Evolutionary conservation across 2,113 vertebrate genomes (phyloP).

Genomic region (Ariopsis seemanni): DNA sequence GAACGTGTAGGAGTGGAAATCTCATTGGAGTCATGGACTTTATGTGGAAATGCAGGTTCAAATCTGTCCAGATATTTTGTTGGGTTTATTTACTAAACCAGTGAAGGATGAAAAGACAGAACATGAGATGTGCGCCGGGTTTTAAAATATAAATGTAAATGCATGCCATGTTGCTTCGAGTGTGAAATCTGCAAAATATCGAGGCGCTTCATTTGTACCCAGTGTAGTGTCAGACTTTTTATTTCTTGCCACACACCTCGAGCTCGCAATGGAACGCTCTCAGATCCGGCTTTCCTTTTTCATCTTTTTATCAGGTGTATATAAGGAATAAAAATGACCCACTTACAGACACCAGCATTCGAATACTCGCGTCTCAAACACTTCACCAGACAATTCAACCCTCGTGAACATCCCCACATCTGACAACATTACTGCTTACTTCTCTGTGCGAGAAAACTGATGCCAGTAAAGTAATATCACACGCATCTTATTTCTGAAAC

Average conservation of each 20-base stretch:
- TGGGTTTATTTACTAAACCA: background rate
- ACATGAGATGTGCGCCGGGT: background rate
- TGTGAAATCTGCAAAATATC: background rate
- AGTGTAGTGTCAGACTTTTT: background rate
- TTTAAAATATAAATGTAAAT: background rate
- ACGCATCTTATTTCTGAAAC: background rate
- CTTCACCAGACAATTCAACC: too few relatives aligned
- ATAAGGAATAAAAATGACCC: too few relatives aligned
- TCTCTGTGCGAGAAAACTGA: background rate
- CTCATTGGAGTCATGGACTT: background rate
- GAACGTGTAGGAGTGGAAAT: background rate
- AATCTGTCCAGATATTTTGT: too few relatives aligned
- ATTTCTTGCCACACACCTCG: background rate
- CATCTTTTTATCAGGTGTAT: too few relatives aligned
- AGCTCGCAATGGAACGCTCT: background rate
- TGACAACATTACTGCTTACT: too few relatives aligned
- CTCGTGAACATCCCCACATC: too few relatives aligned
- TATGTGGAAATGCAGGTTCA: background rate
- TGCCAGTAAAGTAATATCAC: background rate
- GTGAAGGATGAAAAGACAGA: background rate
- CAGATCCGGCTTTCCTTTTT: background rate
- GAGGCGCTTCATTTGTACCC: background rate
- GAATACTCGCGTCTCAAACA: too few relatives aligned
- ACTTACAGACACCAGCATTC: too few relatives aligned
- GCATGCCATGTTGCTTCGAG: background rate